Evolutionary conservation across 2,113 vertebrate genomes (phyloP), one percentile per base, ranked within the genome.

Genomic region (Pollachius pollachius): DNA sequence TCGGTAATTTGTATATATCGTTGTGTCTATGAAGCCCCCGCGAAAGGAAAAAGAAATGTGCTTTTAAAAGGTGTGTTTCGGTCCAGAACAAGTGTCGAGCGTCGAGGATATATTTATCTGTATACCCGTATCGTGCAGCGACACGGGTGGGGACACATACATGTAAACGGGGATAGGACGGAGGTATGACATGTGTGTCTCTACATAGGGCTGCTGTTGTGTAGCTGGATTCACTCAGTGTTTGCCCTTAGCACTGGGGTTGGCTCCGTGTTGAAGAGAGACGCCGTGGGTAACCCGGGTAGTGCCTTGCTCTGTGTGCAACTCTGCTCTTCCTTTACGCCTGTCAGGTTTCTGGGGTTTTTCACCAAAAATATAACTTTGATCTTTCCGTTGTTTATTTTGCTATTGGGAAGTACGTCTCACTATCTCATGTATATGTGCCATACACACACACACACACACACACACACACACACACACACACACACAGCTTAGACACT

Each of bases 261-360:
- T 66, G 64, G 58, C 54, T 76, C 69, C 30, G 80, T 80, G 79
- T 79, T 83, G 77, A 84, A 89, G 77, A 79, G 77, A 81, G 73
- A 73, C 73, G 81, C 77, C 25, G 76, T 79, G 77, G 77, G 73
- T 77, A 82, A 83, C 75, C 77, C 76, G 77, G 52, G 75, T 74
- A 72, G 77, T 73, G 85, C 81, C 79, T 72, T 62, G 81, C 72
- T 30, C 62, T 41, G 65, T 72, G 34, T 58, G 56, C 56, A 58
- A 56, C 68, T 70, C 64, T 74, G 59, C 59, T 83, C 81, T 73
- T 75, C 60, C 61, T 79, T 67, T 71, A 37, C 70, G 48, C 66
- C 72, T 85, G 74, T 83, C 77, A 69, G 70, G 75, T 17, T 57
- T 57, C n/a, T 9, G 54, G 16, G 16, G 0, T 57, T 57, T 57